These are phyloP conservation scores for Phylloscopus trochiloides DNA, from an alignment of 2,113 vertebrate genomes.

Conservation along the genomic window DNA sequence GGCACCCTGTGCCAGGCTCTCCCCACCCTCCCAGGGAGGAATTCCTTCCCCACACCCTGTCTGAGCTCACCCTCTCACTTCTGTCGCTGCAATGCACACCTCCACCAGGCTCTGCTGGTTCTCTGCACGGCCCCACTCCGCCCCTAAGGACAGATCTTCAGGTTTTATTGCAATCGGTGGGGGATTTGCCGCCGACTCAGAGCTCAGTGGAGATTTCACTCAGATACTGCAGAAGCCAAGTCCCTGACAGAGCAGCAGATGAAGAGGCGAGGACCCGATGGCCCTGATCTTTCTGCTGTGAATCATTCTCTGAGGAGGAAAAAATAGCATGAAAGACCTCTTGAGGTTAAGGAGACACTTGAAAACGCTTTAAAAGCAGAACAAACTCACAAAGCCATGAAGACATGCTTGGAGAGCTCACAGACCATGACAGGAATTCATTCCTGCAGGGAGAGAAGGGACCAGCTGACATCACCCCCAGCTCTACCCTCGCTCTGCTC, in stretches of 20 bases:
- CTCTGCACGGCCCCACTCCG: neutral
- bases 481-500: neutral
- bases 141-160: neutral
- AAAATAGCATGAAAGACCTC: neutral
- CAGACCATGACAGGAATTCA: neutral
- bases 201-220: neutral
- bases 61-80: neutral
- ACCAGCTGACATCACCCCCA: neutral
- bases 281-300: neutral
- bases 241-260: neutral
- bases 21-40: neutral
- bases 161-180: fast-evolving
- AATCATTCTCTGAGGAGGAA: neutral
- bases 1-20: neutral
- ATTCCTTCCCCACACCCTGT: fast-evolving
- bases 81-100: fast-evolving
- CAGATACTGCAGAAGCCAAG: neutral
- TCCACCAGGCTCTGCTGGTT: neutral
- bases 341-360: neutral
- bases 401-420: neutral
- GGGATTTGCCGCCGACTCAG: neutral
- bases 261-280: neutral
- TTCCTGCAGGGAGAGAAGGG: neutral
- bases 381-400: neutral
- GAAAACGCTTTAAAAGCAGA: neutral